Conservation (phyloP, 2,113 vertebrate species). For the Mastomys natalensis region DNA sequence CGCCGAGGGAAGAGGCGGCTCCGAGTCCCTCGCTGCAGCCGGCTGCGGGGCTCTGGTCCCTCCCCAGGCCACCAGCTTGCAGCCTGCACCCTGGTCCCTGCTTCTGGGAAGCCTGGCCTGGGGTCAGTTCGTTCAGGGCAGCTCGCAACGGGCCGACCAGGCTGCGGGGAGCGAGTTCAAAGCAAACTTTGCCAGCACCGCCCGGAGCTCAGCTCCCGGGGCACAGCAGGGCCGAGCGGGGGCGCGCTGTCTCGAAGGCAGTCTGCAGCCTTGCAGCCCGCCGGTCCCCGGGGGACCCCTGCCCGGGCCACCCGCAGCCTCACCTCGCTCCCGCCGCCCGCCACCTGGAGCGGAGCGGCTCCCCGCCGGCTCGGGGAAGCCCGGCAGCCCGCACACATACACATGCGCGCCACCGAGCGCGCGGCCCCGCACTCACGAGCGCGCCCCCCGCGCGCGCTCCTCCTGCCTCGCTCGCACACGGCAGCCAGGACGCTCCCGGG, state of each 20-base stretch:
- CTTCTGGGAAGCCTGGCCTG: slow-evolving; percentile 20
- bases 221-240: slow-evolving; percentile 48
- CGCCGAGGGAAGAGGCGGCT: slow-evolving; percentile 30
- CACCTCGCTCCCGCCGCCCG: slow-evolving; percentile 74
- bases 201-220: slow-evolving; percentile 76
- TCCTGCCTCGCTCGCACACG: slow-evolving; percentile 60
- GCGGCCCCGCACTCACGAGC: slow-evolving; percentile 50
- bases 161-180: slow-evolving; percentile 79
- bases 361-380: slow-evolving; percentile 67
- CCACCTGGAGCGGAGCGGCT: slow-evolving; percentile 78
- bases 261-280: slow-evolving; percentile 19
- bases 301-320: slow-evolving; percentile 55
- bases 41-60: slow-evolving; percentile 22
- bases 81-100: slow-evolving; percentile 17
- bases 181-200: slow-evolving; percentile 83
- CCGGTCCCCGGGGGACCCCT: not conserved
- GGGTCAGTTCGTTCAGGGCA: slow-evolving; percentile 52
- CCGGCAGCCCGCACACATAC: slow-evolving; percentile 64
- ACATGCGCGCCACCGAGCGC: slow-evolving; percentile 75
- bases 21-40: not conserved
- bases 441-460: slow-evolving; percentile 14
- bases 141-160: slow-evolving; percentile 45
- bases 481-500: not conserved
- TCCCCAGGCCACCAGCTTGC: not conserved
- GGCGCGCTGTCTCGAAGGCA: slow-evolving; percentile 63